These are phyloP conservation scores for Iguana delicatissima DNA, from an alignment of 2,797 vertebrate genomes.

Conservation along the genomic window DNA sequence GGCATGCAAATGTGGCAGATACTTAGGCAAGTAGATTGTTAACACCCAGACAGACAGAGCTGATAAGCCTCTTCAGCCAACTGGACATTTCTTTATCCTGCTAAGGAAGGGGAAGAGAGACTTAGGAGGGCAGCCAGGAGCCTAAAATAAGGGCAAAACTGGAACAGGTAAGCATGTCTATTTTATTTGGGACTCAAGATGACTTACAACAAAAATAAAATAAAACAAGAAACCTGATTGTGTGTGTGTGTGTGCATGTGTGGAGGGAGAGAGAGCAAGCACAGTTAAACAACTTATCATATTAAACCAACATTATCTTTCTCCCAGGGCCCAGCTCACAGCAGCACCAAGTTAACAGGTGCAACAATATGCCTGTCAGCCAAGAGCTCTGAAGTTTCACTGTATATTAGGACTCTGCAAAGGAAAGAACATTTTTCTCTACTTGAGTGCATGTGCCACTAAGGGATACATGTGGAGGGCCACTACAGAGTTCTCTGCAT, in stretches of 20 bases:
- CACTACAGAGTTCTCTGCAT: rapidly evolving
- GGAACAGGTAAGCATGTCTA: not conserved
- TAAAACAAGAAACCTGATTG: too few relatives aligned
- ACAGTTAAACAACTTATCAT: not conserved
- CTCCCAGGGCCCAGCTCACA: not conserved
- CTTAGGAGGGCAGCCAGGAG: constrained; percentile 53
- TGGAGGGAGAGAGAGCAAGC: not conserved
- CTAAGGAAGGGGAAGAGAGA: constrained; percentile 45
- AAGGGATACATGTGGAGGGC: rapidly evolving
- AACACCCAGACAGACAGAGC: constrained; percentile 75
- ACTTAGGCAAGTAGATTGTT: constrained; percentile 74
- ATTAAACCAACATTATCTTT: not conserved
- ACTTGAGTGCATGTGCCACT: rapidly evolving
- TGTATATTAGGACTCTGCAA: not conserved
- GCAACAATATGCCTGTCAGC: rapidly evolving
- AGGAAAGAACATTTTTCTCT: not conserved
- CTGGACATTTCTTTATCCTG: constrained; percentile 69
- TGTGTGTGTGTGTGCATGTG: too few relatives aligned
- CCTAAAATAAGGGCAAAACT: constrained; percentile 38
- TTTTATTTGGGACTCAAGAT: too few relatives aligned
- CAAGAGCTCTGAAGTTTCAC: not conserved
- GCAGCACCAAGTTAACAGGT: not conserved
- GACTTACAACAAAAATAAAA: too few relatives aligned
- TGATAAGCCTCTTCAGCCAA: constrained; percentile 74
- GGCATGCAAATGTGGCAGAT: constrained; percentile 65